Evolutionary conservation across 2,888 invertebrate species (phyloP).

Genomic region (Tanytarsus gracilentus): DNA sequence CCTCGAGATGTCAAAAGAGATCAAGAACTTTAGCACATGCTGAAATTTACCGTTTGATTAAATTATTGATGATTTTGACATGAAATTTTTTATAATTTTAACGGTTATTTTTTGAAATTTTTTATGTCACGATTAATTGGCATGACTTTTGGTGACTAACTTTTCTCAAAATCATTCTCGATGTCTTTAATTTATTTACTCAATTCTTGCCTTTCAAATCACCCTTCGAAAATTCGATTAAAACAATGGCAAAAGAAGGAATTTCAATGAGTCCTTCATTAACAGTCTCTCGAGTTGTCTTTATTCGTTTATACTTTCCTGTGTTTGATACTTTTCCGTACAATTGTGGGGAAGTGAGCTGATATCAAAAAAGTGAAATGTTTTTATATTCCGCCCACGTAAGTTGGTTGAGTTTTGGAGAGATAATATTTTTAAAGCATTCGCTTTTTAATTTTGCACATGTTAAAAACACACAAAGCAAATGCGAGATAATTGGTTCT

Average conservation of each 20-base stretch:
- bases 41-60: no score
- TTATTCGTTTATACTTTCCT: neutral
- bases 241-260: neutral
- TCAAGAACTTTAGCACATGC: no score
- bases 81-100: no score
- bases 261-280: conserved; percentile 7
- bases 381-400: conserved; percentile 8
- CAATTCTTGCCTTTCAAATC: conserved; percentile 1
- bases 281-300: neutral
- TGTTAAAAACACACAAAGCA: neutral
- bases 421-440: conserved; percentile 4
- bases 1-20: no score
- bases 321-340: neutral
- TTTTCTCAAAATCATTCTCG: no score
- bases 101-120: no score
- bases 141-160: no score
- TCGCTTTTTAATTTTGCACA: neutral
- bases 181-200: no score
- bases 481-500: neutral
- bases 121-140: no score
- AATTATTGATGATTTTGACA: no score
- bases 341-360: neutral
- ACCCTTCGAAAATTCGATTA: conserved; percentile 4
- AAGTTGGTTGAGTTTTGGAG: neutral
- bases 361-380: neutral